A percentile compares a stretch with the other conserved stretches of the same genome.
Conservation (phyloP, 2,888 invertebrate species). For the Punctoribates punctum region DNA sequence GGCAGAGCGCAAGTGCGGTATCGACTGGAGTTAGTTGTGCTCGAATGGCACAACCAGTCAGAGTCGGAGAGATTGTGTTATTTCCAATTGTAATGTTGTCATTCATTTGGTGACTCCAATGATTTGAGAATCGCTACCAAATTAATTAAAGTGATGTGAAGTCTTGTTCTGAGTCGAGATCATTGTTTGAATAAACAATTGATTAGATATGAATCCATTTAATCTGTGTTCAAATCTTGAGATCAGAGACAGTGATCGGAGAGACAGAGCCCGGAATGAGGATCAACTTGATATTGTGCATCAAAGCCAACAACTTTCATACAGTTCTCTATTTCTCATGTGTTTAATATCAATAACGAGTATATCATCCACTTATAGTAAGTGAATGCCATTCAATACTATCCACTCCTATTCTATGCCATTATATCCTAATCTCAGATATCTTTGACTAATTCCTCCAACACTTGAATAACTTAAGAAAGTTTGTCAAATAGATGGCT, state of each 20-base stretch:
- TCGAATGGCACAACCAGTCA: not conserved
- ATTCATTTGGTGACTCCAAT: constrained; percentile 22
- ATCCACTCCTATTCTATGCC: too few species aligned
- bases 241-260: not conserved
- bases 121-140: not conserved
- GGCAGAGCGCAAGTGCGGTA: constrained; percentile 18
- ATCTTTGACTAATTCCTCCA: too few species aligned
- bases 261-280: too few species aligned
- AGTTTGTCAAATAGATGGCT: too few species aligned
- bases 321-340: constrained; percentile 8
- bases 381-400: constrained; percentile 15
- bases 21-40: constrained; percentile 6
- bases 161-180: too few species aligned
- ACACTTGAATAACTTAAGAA: too few species aligned
- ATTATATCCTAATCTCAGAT: too few species aligned
- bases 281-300: too few species aligned
- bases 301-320: too few species aligned
- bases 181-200: constrained; percentile 2
- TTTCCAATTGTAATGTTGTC: constrained; percentile 29
- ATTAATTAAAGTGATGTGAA: constrained; percentile 26
- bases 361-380: constrained; percentile 27
- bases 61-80: constrained; percentile 25
- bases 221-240: not conserved
- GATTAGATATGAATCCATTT: not conserved
- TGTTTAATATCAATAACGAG: constrained; percentile 23